Evolutionary conservation across 1,140 invertebrate species (phyloP), one percentile per base, ranked within the genome.

Genomic region (Anastrepha obliqua): DNA sequence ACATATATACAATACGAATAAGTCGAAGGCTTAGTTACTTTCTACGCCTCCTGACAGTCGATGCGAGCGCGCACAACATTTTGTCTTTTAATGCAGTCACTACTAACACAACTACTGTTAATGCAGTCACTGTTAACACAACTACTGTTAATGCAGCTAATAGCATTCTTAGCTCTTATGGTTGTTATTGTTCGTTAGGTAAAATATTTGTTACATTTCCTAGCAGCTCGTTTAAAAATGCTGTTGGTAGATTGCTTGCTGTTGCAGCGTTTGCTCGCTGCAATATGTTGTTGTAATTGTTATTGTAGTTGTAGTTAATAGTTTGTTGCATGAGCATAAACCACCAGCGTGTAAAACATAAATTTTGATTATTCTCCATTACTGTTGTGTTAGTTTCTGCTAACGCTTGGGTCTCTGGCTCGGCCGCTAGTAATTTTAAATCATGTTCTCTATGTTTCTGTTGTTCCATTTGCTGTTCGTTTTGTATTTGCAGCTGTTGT

Each of bases 241-340:
- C 64, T 70, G 86, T 4, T 87, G 86, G 58, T 87, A 64, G 9
- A 58, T 88, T 15, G 74, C 87, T 87, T 42, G 88, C 78, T 88
- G 87, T 64, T 86, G 88, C 65, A 86, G 39, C n/a, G 58, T 87
- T 81, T 3, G 60, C 39, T 64, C 39, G 42, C 85, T 81, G 74
- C n/a, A 85, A 87, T 51, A 78, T 58, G 55, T 74, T 78, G 64
- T 51, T 85, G 60, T 59, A 78, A 78, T 74, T 58, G 55, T 74
- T 78, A 51, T 51, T 85, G 60, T 59, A 78, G 62, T 74, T 81
- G 86, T 89, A 86, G 39, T 87, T 85, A 29, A 89, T 87, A 15
- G 90, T 92, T 60, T 92, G 91, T 87, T 92, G 91, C 91, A 92
- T 92, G 51, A 92, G 88, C 91, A 92, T 91, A 85, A 92, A 92